Evolutionary conservation across 2,888 invertebrate species (phyloP).

Genomic region (Nasonovia ribisnigri): DNA sequence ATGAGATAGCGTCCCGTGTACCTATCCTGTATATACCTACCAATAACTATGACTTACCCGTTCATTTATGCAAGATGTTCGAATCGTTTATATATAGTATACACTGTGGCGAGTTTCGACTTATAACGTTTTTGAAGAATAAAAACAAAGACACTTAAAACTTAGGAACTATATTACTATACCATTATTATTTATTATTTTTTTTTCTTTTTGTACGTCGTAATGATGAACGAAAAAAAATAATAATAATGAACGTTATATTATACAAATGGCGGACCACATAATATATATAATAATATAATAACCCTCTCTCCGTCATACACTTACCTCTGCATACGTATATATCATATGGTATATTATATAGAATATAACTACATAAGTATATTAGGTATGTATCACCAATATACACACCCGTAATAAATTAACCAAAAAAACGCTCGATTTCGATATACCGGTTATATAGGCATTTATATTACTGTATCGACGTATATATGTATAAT

Average conservation of each 20-base stretch:
- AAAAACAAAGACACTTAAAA: not conserved
- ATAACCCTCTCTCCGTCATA: not conserved
- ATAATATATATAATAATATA: conserved; percentile 1
- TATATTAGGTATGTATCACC: conserved; percentile 35
- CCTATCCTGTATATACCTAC: not conserved
- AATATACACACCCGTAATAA: conserved; percentile 56
- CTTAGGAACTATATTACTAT: not conserved
- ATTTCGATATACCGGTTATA: conserved; percentile 63
- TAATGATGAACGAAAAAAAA: conserved; percentile 26
- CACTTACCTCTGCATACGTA: not conserved
- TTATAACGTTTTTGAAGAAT: conserved; percentile 14
- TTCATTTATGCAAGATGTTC: not conserved
- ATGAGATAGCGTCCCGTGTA: not conserved
- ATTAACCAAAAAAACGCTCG: conserved; percentile 54
- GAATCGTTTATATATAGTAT: not conserved
- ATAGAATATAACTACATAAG: conserved; percentile 15
- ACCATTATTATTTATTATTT: conserved; percentile 21
- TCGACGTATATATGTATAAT: conserved; percentile 44
- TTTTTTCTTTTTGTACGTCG: not conserved
- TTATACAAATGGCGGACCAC: conserved; percentile 20
- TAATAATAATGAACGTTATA: conserved; percentile 12
- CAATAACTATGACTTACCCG: not conserved
- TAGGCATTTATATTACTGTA: conserved; percentile 59
- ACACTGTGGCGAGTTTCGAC: not conserved
- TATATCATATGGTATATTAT: not conserved